Conservation (phyloP, 2,888 invertebrate species). For the Tipula lateralis region DNA sequence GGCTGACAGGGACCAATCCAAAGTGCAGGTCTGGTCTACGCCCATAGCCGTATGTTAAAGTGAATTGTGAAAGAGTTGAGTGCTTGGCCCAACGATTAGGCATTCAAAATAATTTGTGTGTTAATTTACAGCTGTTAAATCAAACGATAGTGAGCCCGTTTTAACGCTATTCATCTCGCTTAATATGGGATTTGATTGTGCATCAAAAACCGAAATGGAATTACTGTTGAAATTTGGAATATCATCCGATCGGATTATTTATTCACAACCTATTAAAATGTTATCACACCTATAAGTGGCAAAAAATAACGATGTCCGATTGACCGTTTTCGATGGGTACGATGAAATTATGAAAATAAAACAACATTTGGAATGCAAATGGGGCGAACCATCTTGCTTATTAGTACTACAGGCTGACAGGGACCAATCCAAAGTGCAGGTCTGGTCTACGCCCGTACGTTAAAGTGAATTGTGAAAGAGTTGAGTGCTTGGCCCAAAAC, state of each 20-base stretch:
- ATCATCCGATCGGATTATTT: not conserved
- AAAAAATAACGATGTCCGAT: not conserved
- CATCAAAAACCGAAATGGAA: not conserved
- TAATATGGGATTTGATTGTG: not conserved
- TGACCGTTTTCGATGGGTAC: not conserved
- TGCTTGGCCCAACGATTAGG: not conserved
- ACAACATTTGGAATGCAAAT: too few species aligned
- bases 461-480: too few species aligned
- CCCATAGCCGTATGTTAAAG: too few species aligned
- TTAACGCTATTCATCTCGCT: not conserved
- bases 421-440: too few species aligned
- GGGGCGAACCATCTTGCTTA: too few species aligned
- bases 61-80: too few species aligned
- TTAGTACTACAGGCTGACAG: too few species aligned
- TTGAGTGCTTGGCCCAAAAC: too few species aligned
- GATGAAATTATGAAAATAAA: constrained; percentile 15
- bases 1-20: too few species aligned
- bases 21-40: too few species aligned
- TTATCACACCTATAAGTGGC: not conserved
- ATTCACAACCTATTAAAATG: not conserved
- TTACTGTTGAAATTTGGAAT: not conserved
- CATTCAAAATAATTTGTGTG: not conserved
- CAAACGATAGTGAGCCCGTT: not conserved
- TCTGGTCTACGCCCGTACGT: too few species aligned
- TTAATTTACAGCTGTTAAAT: not conserved